These are phyloP conservation scores for Fringilla coelebs DNA, from an alignment of 2,797 vertebrate species.

Conservation along the genomic window DNA sequence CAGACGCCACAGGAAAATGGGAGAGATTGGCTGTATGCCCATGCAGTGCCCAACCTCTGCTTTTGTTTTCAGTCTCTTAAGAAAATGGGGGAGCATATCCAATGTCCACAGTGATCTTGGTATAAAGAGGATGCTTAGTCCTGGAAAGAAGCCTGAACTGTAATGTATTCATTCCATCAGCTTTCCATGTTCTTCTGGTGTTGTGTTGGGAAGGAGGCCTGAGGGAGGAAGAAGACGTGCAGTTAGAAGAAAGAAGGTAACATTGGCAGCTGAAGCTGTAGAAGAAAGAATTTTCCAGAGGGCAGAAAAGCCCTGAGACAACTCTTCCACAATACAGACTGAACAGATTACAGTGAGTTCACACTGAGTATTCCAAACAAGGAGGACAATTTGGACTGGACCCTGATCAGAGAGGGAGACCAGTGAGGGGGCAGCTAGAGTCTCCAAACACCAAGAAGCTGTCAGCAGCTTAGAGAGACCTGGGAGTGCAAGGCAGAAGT, in stretches of 20 bases:
- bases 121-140: slow-evolving; percentile 65
- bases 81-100: slow-evolving; percentile 41
- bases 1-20: neutral
- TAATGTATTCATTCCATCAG: slow-evolving; percentile 75
- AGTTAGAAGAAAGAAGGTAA: neutral
- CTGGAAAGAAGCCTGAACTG: slow-evolving; percentile 67
- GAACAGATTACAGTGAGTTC: neutral
- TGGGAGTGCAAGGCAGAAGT: neutral
- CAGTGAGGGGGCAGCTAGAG: neutral
- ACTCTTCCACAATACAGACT: neutral
- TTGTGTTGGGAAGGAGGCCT: slow-evolving; percentile 35
- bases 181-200: slow-evolving; percentile 67
- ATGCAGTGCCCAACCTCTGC: neutral
- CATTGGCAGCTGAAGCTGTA: neutral
- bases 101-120: slow-evolving; percentile 73
- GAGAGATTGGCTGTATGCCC: neutral
- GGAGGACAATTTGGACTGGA: neutral
- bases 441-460: neutral
- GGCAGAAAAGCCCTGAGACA: neutral
- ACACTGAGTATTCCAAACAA: neutral
- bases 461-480: neutral
- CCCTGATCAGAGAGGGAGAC: neutral
- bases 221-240: neutral
- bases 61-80: neutral
- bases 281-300: neutral